phyloP scores from a whole-genome alignment of 2,113 vertebrate genomes.

The Oplegnathus fasciatus region DNA sequence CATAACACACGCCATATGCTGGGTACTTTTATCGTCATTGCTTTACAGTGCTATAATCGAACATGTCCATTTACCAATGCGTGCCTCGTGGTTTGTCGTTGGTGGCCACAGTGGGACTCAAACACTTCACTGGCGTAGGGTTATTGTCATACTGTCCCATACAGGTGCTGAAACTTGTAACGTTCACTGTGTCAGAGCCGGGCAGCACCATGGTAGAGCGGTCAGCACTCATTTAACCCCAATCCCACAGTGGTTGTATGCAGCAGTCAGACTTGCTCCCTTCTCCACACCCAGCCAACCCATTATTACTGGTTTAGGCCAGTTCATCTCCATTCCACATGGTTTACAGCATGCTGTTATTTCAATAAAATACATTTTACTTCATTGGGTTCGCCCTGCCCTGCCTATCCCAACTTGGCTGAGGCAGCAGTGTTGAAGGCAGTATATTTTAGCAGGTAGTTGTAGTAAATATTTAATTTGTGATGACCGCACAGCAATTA shows the following conservation, averaged over 20 bases:
- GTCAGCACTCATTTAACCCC: conserved; percentile 14
- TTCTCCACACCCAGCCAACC: conserved; percentile 15
- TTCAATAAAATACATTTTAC: conserved; percentile 13
- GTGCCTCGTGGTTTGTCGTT: background rate
- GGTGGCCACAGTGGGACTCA: background rate
- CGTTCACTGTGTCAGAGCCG: background rate
- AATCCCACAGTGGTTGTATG: conserved; percentile 21
- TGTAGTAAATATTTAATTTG: conserved; percentile 23
- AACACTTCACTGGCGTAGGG: too few relatives aligned
- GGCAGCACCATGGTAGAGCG: background rate
- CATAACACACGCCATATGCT: background rate
- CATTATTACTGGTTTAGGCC: conserved; percentile 27
- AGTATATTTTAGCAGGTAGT: conserved; percentile 8
- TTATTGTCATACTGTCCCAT: background rate
- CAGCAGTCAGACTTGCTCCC: background rate
- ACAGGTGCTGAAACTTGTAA: background rate
- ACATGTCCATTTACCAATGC: background rate
- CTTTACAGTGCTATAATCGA: background rate
- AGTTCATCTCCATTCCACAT: conserved; percentile 19
- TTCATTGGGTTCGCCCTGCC: conserved; percentile 14
- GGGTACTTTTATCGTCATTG: background rate
- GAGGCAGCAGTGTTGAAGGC: background rate
- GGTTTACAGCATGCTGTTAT: conserved; percentile 40
- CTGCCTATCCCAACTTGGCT: background rate
- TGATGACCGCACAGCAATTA: background rate